Conservation (phyloP, 2,888 invertebrate species). For the Drosophila cyrtoloma region DNA sequence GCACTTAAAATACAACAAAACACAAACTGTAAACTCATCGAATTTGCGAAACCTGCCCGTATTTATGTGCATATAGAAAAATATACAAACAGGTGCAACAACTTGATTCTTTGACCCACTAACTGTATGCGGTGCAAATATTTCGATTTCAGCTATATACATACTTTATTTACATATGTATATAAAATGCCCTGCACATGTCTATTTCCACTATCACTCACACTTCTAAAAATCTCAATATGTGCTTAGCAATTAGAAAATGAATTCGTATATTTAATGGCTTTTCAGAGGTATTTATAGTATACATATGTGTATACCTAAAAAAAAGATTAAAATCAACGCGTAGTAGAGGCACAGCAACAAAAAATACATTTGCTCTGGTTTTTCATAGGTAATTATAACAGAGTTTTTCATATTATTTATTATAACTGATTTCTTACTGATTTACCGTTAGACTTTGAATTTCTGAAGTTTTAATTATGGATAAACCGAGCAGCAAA, state of each 20-base stretch:
- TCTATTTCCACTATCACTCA: neutral
- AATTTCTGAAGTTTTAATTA: conserved; percentile 18
- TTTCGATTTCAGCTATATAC: neutral
- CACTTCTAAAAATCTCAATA: neutral
- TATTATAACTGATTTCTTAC: neutral
- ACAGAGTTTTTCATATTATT: neutral
- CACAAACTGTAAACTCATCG: neutral
- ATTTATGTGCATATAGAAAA: neutral
- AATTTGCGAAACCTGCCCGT: neutral
- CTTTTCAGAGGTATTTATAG: conserved; percentile 15
- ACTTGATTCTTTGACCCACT: conserved; percentile 6
- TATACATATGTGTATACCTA: conserved; percentile 3
- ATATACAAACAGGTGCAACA: conserved; percentile 34
- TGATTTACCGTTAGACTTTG: conserved; percentile 32
- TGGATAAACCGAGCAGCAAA: neutral
- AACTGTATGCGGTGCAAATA: neutral
- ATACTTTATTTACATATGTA: neutral
- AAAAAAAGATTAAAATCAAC: neutral
- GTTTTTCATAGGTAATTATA: neutral
- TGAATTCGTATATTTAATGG: conserved; percentile 25
- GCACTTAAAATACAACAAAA: neutral
- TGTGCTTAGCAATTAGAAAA: conserved; percentile 7
- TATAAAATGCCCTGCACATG: neutral
- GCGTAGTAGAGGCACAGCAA: neutral
- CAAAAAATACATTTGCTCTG: neutral